Evolutionary conservation across 2,888 invertebrate species (phyloP).

Genomic region (Hanleya hanleyi): DNA sequence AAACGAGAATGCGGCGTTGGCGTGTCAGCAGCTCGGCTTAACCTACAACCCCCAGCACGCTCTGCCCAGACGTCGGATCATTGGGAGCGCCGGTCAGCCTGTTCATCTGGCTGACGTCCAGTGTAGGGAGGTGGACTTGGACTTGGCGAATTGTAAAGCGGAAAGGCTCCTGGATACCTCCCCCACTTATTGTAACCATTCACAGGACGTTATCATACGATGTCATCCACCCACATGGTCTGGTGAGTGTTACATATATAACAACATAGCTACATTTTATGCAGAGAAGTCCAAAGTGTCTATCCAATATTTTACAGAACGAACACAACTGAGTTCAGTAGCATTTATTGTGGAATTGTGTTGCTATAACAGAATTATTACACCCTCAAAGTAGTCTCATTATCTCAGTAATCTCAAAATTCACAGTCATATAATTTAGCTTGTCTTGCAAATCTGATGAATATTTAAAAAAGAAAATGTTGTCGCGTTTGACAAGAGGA

Average conservation of each 20-base stretch:
- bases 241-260: slow-evolving; percentile 55
- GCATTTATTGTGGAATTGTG: no score
- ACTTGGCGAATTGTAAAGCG: slow-evolving; percentile 86
- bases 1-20: slow-evolving; percentile 90
- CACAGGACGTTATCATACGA: slow-evolving; percentile 67
- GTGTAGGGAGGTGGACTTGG: slow-evolving; percentile 92
- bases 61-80: slow-evolving; percentile 85
- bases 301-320: no score
- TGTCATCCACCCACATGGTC: slow-evolving; percentile 74
- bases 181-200: slow-evolving; percentile 62
- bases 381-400: no score
- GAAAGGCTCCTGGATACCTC: slow-evolving; percentile 85
- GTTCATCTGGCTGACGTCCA: slow-evolving; percentile 83
- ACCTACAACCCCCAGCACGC: slow-evolving; percentile 94
- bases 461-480: no score
- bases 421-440: no score
- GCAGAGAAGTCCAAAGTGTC: no score
- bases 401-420: no score
- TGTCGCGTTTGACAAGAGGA: no score
- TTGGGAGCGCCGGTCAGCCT: slow-evolving; percentile 78
- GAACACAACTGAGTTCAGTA: no score
- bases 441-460: no score
- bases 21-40: slow-evolving; percentile 95
- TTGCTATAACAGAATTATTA: no score
- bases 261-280: no score